Evolutionary conservation across 2,888 invertebrate species (phyloP).

Genomic region (Cephonodes hylas): DNA sequence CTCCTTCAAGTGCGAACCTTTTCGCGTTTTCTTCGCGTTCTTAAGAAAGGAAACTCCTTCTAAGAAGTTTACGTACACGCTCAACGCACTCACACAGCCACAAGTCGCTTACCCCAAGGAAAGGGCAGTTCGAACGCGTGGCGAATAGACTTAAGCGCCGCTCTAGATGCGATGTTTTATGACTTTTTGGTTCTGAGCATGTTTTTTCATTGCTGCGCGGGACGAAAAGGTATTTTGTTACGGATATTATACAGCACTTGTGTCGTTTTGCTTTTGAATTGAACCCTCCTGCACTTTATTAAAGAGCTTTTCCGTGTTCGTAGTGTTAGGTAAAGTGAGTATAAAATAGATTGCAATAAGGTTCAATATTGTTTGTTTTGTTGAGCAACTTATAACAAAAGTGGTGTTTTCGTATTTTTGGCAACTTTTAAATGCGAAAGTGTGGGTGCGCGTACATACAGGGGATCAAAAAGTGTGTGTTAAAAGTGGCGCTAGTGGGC

Average conservation of each 20-base stretch:
- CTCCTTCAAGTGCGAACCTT: conserved; percentile 73
- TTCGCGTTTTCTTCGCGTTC: conserved; percentile 75
- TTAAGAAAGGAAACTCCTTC: conserved; percentile 71
- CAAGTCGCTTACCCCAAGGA: conserved; percentile 35
- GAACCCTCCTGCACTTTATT: neutral
- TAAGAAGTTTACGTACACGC: conserved; percentile 66
- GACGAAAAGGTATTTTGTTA: neutral
- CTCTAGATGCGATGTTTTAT: conserved; percentile 18
- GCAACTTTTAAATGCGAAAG: conserved; percentile 51
- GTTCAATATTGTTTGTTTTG: conserved; percentile 22
- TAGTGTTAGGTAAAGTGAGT: neutral
- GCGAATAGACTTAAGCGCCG: conserved; percentile 39
- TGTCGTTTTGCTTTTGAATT: conserved; percentile 28
- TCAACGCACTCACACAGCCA: conserved; percentile 48
- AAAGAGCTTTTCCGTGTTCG: neutral
- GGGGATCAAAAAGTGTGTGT: conserved; percentile 50
- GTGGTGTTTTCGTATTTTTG: conserved; percentile 46
- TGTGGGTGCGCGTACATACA: conserved; percentile 50
- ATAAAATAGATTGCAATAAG: conserved; percentile 12
- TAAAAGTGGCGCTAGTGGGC: conserved; percentile 67
- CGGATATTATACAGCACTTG: conserved; percentile 10
- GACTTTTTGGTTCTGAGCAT: conserved; percentile 21
- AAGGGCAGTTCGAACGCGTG: conserved; percentile 22
- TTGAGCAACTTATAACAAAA: neutral
- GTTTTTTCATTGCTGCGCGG: neutral